Evolutionary conservation across 2,797 vertebrate species (phyloP).

Genomic region (Toxotes lorentzi): DNA sequence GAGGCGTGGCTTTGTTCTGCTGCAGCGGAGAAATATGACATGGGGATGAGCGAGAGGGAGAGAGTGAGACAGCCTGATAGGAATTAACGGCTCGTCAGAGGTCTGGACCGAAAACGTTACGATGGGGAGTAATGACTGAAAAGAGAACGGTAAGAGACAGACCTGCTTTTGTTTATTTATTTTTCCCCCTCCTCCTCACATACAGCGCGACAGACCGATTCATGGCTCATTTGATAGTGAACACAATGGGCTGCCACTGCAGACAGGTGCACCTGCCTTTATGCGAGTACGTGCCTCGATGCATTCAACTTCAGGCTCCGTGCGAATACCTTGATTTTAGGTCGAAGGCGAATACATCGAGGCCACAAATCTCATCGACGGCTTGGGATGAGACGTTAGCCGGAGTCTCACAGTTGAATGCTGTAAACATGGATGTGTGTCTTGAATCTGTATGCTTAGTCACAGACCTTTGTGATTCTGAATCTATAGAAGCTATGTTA

Average conservation of each 20-base stretch:
- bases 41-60: constrained; percentile 79
- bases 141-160: constrained; percentile 79
- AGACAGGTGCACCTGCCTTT: constrained; percentile 84
- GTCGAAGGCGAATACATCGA: constrained; percentile 52
- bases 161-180: constrained; percentile 19
- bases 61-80: constrained; percentile 75
- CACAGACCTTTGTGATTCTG: constrained; percentile 72
- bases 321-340: constrained; percentile 58
- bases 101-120: constrained; percentile 70
- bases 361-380: constrained; percentile 61
- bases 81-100: constrained; percentile 78
- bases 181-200: background rate
- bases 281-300: constrained; percentile 75
- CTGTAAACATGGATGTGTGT: constrained; percentile 68
- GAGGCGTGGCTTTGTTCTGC: constrained; percentile 85
- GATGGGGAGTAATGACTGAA: constrained; percentile 81
- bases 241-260: constrained; percentile 77
- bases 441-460: constrained; percentile 68
- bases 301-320: constrained; percentile 67
- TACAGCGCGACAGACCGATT: constrained; percentile 44
- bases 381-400: constrained; percentile 25
- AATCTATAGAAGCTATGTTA: constrained; percentile 48
- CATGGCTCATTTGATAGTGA: constrained; percentile 62
- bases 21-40: constrained; percentile 88
- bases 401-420: constrained; percentile 40